Base-by-base conservation (phyloP, 1,140 invertebrate species). In the Sarcophaga peregrina region DNA sequence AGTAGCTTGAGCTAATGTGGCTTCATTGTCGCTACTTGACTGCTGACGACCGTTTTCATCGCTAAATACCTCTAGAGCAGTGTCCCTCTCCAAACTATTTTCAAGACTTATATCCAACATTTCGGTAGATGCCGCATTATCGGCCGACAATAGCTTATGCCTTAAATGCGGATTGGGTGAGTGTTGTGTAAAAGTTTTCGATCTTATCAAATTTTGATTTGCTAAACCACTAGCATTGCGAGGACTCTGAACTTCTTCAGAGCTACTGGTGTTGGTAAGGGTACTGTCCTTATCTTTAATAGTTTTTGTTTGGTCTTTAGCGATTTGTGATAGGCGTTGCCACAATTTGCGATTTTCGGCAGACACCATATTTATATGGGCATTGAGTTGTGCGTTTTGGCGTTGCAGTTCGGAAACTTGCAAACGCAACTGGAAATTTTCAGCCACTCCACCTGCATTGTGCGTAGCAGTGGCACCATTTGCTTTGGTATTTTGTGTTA, bases 331-430 rank as follows among this genome's bases (percentile, higher is more conserved):
- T 46, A 96, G 90, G 86, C 94, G 93, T 78, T 92, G 93, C 95
- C 95, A 96, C 25, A 96, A 89, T 83, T 94, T 93, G 86, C 94
- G 93, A 90, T 96, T 96, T 91, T 96, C 95, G 86, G 93, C 93
- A 2, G 95, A 94, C 9, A 96, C 95, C 94, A 96, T 95, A 84
- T 93, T 93, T 68, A 96, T 92, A 86, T 95, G 95, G 88, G 95
- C 93, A 83, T 93, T 92, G 8, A 96, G 87, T 86, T 95, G 95
- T 6, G 93, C 93, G 85, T 96, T 96, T 87, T 96, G 94, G 86
- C 94, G 94, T 37, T 92, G 93, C 83, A 96, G 88, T 83, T 94
- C 92, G 72, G 93, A 92, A 46, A 95, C 91, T 87, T 94, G 93
- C 85, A 92, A 91, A 84, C 93, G 89, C 54, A 93, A 87, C 20